Evolutionary conservation across 2,888 invertebrate genomes (phyloP).

Genomic region (Gastrophysa polygoni): DNA sequence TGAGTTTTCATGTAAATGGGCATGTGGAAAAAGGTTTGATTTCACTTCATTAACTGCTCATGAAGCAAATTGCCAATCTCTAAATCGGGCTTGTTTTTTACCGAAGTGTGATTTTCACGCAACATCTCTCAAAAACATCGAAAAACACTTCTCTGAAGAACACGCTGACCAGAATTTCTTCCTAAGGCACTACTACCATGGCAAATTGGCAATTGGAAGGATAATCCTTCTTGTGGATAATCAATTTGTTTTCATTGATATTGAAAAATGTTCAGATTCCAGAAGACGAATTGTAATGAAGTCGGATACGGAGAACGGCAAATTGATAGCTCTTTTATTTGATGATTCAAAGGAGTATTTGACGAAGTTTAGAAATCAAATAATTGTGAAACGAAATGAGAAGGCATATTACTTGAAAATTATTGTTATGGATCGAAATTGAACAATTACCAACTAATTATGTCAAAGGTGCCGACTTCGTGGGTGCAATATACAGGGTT

Average conservation of each 20-base stretch:
- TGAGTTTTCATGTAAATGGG: constrained; percentile 15
- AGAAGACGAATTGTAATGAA: too few species aligned
- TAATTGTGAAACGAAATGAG: not conserved
- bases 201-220: too few species aligned
- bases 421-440: not conserved
- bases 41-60: constrained; percentile 2
- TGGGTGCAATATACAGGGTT: too few species aligned
- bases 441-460: not conserved
- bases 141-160: not conserved
- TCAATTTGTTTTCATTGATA: too few species aligned
- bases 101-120: not conserved
- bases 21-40: not conserved
- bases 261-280: too few species aligned
- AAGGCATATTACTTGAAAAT: constrained; percentile 12
- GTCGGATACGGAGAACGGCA: not conserved
- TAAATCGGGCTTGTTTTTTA: not conserved
- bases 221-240: too few species aligned
- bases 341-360: constrained; percentile 10
- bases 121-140: not conserved
- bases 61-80: constrained; percentile 1
- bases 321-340: constrained; percentile 1
- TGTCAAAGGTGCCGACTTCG: too few species aligned
- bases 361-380: not conserved
- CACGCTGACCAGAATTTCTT: too few species aligned
- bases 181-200: too few species aligned